Percentiles rank a stretch among this genome's conserved stretches.
phyloP scores from a whole-genome alignment of 2,888 invertebrate species.

The Troides helena region DNA sequence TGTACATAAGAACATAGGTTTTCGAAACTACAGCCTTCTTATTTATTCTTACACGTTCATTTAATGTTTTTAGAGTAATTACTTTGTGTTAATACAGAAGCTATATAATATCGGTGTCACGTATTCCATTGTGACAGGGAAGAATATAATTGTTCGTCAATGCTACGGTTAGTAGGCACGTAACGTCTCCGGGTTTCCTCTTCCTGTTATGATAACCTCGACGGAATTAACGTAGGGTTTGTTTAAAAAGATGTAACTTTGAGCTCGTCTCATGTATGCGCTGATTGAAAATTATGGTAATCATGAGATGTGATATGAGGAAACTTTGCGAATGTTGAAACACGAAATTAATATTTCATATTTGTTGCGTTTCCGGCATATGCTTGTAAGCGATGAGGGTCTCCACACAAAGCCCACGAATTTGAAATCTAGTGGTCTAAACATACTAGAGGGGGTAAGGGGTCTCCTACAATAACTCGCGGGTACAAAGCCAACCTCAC shows the following conservation, averaged over 20 bases:
- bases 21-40: too few relatives aligned
- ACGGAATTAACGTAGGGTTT: background rate
- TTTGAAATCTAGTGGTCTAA: too few relatives aligned
- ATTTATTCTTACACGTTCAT: background rate
- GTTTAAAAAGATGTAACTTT: background rate
- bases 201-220: constrained; percentile 24
- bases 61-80: constrained; percentile 8
- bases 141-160: constrained; percentile 24
- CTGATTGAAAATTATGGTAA: too few relatives aligned
- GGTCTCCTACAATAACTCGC: too few relatives aligned
- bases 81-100: background rate
- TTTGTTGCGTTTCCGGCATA: too few relatives aligned
- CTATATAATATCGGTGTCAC: constrained; percentile 9
- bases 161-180: constrained; percentile 17
- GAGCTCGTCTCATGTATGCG: background rate
- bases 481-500: too few relatives aligned
- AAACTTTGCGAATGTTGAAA: background rate
- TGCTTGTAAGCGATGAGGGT: too few relatives aligned
- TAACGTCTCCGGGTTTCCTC: constrained; percentile 21
- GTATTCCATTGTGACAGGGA: constrained; percentile 19
- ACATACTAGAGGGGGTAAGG: too few relatives aligned
- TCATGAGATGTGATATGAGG: background rate
- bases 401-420: too few relatives aligned
- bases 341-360: too few relatives aligned
- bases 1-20: too few relatives aligned